Evolutionary conservation across 1,140 invertebrate species (phyloP), one percentile per base, ranked within the genome.

Genomic region (Drosophila burlai): DNA sequence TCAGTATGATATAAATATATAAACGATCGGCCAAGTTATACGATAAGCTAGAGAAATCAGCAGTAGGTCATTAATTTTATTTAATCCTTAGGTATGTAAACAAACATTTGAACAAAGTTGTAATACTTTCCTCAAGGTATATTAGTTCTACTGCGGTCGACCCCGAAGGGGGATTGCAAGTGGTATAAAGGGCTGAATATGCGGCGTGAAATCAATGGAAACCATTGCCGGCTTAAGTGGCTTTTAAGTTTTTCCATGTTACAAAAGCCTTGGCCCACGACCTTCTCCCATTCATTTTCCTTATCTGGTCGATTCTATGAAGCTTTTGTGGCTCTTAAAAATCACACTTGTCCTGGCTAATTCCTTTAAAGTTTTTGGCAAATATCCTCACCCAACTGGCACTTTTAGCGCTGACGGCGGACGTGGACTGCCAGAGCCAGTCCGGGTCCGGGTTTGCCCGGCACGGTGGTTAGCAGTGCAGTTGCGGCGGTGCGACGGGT

Each of bases 321-420:
- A 72, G 69, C 54, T 40, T 60, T 73, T 42, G 36, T 45, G 54
- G 45, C 61, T 46, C 36, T 69, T 59, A 69, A 63, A 74, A 80
- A 74, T 64, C 62, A 46, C 73, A 66, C 61, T 55, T 69, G 69
- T 65, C 58, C 26, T 80, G 58, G 66, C 82, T 81, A 84, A 84
- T 77, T 81, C 52, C 47, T 71, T 75, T 84, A 52, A 74, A 81
- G 68, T 81, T 85, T 77, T 77, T 81, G 69, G 81, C 71, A 83
- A 83, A 83, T 83, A 83, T 67, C 61, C 67, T 54, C 61, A 49
- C 57, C 58, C 47, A 83, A 66, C 72, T 69, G 81, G 60, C 64
- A 67, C 71, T 83, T 79, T 83, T 71, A 64, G 71, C 65, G 74
- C 60, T 49, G 54, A 63, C 24, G 52, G 52, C 46, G 69, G 40